phyloP scores from a whole-genome alignment of 2,888 invertebrate species.

The Torymus auratus region DNA sequence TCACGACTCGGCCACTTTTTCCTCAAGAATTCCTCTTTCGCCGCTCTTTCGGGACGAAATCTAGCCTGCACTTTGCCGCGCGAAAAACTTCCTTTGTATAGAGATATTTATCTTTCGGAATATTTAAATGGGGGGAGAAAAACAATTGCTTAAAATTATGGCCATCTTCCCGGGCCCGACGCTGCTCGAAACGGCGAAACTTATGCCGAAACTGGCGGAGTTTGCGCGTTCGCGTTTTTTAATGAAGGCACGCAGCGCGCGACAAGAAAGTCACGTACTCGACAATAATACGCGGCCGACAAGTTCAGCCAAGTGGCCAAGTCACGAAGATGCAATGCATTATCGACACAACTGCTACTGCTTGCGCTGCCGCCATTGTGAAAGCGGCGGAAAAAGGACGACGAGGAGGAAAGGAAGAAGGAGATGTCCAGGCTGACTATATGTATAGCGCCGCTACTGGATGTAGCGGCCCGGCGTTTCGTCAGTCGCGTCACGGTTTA shows the following conservation, averaged over 20 bases:
- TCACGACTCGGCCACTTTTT: background rate
- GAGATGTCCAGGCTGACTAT: constrained; percentile 18
- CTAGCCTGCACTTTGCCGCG: background rate
- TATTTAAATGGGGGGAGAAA: background rate
- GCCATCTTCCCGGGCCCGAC: background rate
- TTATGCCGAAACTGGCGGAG: background rate
- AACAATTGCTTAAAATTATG: background rate
- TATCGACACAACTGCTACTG: constrained; percentile 53
- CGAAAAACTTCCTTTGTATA: background rate
- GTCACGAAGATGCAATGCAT: constrained; percentile 58
- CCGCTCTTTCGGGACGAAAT: background rate
- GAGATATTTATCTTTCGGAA: background rate
- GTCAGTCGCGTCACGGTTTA: constrained; percentile 75
- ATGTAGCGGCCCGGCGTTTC: constrained; percentile 67
- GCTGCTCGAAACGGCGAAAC: background rate
- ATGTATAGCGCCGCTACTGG: background rate
- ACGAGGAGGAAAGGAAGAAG: constrained; percentile 53
- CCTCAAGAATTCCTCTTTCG: constrained; percentile 6
- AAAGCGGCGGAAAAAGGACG: constrained; percentile 42
- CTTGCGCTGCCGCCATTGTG: background rate
- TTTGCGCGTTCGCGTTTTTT: constrained; percentile 13
- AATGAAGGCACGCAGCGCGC: constrained; percentile 26
- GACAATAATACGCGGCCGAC: constrained; percentile 31
- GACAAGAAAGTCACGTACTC: constrained; percentile 47
- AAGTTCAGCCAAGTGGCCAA: constrained; percentile 24